Base-by-base conservation (phyloP, 1,140 invertebrate species). In the Lineus longissimus region DNA sequence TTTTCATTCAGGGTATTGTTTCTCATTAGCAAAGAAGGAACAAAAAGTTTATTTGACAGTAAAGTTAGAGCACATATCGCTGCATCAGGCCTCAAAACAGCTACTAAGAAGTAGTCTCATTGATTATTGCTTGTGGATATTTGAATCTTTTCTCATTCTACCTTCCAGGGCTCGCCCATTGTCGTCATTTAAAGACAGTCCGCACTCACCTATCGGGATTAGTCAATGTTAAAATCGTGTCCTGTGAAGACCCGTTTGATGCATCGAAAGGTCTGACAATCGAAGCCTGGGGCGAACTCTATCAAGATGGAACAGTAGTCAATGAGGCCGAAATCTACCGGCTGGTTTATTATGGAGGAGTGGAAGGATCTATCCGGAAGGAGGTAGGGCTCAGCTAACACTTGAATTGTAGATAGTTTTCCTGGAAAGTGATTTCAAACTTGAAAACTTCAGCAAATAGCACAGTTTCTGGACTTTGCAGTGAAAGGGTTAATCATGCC, bases 161-260 rank as follows among this genome's bases (percentile, higher is more conserved):
- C 55, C 36, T 67, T 68, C 29, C 62, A 85, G 84, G 85, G 94
- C 82, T 96, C 51, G 92, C 94, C 9, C 94, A 97, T 77, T 95
- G 93, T 76, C 83, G 94, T 15, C 94, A 97, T 78, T 81, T 97
- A 69, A 90, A 90, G 61, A 97, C 93, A 0, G 92, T 97, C 0
- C 82, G 94, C 40, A 95, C 90, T 0, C 94, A 97, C 82, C 84
- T 97, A 29, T 90, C 91, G 36, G 92, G 91, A n/a, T 82, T 96
- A 11, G 92, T 97, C 19, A 70, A 78, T 61, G 66, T 71, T 31
- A 61, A 62, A 13, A 75, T 79, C 51, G 69, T 77, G 6, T 60
- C 74, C 19, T 55, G 65, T 2, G 66, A 75, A 40, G 66, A 70
- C 17, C 76, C 75, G 9, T 64, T 55, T 29, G 73, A 81, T 63